Evolutionary conservation across 92 coral and sea anemone species (phyloP).

Genomic region (Porites rus): DNA sequence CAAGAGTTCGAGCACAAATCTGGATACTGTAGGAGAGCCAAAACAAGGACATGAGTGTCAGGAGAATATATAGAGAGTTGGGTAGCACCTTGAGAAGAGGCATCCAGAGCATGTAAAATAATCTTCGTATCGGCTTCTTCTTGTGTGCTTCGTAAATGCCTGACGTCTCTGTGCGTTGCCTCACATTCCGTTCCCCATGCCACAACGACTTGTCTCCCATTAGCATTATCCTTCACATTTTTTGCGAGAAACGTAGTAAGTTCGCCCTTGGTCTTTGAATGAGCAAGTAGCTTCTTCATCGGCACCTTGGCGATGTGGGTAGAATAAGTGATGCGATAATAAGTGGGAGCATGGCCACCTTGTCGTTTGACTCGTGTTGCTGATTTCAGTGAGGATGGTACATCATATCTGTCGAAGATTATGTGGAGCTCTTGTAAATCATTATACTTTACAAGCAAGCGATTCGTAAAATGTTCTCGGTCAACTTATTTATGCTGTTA

Average conservation of each 20-base stretch:
- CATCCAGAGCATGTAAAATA: slow-evolving; percentile 60
- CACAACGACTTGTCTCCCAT: slow-evolving; percentile 44
- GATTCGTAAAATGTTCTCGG: too few species aligned
- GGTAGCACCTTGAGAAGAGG: slow-evolving; percentile 45
- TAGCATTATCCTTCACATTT: slow-evolving; percentile 34
- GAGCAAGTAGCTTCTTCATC: too few species aligned
- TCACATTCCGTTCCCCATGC: slow-evolving; percentile 48
- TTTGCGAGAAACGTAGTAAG: slow-evolving; percentile 47
- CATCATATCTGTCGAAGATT: slow-evolving; percentile 26
- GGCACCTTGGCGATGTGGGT: too few species aligned
- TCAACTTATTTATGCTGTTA: too few species aligned
- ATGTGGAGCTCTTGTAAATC: background rate
- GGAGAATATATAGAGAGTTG: slow-evolving; percentile 22
- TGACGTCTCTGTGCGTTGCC: slow-evolving; percentile 46
- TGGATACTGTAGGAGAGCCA: slow-evolving; percentile 36
- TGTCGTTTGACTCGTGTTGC: slow-evolving; percentile 19
- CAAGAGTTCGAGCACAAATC: slow-evolving; percentile 12
- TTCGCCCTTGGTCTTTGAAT: background rate
- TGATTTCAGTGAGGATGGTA: too few species aligned
- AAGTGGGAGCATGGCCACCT: slow-evolving; percentile 37
- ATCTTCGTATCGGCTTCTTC: slow-evolving; percentile 60
- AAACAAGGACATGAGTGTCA: slow-evolving; percentile 42
- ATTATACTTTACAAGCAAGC: too few species aligned
- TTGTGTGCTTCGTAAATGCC: slow-evolving; percentile 37
- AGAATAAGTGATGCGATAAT: slow-evolving; percentile 40